phyloP scores from a whole-genome alignment of 2,113 vertebrate species.

The Zapornia atra region DNA sequence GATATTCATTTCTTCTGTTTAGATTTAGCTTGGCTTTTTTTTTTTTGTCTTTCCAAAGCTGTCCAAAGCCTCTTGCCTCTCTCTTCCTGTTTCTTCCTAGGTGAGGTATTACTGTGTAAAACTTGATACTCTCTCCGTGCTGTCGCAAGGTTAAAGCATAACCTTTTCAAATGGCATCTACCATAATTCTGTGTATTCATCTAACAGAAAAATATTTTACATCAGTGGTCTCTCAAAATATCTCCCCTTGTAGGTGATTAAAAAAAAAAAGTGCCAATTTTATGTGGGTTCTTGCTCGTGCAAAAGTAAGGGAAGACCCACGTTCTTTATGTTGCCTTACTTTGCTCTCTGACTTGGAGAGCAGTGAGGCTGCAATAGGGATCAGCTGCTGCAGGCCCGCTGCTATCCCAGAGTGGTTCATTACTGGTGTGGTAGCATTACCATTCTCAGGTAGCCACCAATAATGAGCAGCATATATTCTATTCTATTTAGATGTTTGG shows the following conservation, averaged over 20 bases:
- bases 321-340: background rate
- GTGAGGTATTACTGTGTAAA: background rate
- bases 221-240: background rate
- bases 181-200: background rate
- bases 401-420: background rate
- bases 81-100: background rate
- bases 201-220: background rate
- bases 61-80: background rate
- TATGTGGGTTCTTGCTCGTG: background rate
- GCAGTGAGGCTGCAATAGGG: background rate
- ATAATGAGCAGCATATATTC: background rate
- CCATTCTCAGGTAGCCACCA: background rate
- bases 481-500: background rate
- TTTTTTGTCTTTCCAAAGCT: background rate
- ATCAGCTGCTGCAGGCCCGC: background rate
- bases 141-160: background rate
- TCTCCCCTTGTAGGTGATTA: background rate
- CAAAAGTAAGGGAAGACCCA: background rate
- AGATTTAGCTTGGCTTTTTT: background rate
- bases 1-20: background rate
- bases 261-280: background rate
- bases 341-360: background rate
- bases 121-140: background rate
- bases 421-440: background rate
- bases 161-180: slow-evolving; percentile 24